Conservation (phyloP, 2,113 vertebrate genomes). For the Nycticorax nycticorax region DNA sequence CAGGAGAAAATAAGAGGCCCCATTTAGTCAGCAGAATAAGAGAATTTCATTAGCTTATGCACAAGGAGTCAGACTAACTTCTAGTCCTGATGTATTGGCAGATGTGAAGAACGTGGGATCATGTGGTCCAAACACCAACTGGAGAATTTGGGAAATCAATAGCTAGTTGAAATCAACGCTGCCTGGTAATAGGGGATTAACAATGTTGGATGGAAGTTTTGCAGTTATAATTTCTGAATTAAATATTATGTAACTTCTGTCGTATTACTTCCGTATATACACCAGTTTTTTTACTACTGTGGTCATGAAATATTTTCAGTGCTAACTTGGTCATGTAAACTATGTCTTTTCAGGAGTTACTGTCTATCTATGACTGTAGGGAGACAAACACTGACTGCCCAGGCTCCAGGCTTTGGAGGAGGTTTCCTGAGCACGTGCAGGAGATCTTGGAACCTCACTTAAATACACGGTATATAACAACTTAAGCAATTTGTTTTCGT, state of each 20-base stretch:
- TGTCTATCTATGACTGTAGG: slow-evolving; percentile 90
- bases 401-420: slow-evolving; percentile 91
- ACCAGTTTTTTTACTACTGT: background rate
- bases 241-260: background rate
- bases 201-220: background rate
- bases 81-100: background rate
- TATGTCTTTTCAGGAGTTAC: slow-evolving; percentile 82
- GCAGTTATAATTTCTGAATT: background rate
- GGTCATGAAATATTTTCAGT: background rate
- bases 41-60: background rate
- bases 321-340: background rate
- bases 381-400: slow-evolving; percentile 84
- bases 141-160: background rate
- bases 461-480: slow-evolving; percentile 85
- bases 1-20: background rate
- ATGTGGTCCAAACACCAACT: background rate
- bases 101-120: background rate
- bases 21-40: background rate
- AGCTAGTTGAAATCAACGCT: background rate
- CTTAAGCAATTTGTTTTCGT: background rate
- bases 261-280: background rate
- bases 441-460: slow-evolving; percentile 97
- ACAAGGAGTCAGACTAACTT: background rate
- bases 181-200: background rate
- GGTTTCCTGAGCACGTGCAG: slow-evolving; percentile 95